Evolutionary conservation across 2,797 vertebrate species (phyloP).

Genomic region (Scarus forsteni): DNA sequence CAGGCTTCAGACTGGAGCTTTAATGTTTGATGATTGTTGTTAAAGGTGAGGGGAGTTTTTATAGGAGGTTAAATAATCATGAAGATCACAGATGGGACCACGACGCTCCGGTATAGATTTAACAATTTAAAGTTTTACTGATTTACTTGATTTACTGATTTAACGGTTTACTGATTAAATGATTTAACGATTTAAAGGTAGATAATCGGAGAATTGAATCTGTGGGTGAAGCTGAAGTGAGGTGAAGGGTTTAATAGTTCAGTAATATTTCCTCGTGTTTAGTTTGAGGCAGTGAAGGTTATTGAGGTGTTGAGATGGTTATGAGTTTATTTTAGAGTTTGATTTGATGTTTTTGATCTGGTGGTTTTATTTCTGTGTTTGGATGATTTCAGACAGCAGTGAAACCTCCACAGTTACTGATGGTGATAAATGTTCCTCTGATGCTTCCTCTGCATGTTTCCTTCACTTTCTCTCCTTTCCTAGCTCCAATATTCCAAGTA

Average conservation of each 20-base stretch:
- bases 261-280: constrained; percentile 3
- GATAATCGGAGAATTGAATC: constrained; percentile 6
- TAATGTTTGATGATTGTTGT: no score
- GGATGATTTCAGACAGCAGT: constrained; percentile 3
- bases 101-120: not conserved
- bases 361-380: not conserved
- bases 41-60: not conserved
- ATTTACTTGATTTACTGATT: no score
- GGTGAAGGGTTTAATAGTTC: constrained; percentile 1
- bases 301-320: constrained; percentile 9
- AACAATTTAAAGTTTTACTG: constrained; percentile 8
- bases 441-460: constrained; percentile 44
- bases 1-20: not conserved
- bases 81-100: constrained; percentile 37
- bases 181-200: constrained; percentile 6
- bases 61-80: constrained; percentile 1
- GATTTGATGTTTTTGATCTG: constrained; percentile 14
- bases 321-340: not conserved
- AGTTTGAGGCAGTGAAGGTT: not conserved
- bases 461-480: constrained; percentile 28
- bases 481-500: constrained; percentile 67
- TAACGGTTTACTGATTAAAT: no score
- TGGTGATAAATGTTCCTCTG: constrained; percentile 5
- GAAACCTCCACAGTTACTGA: constrained; percentile 21
- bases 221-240: not conserved